phyloP scores from a whole-genome alignment of 64 coral and sea anemone species.

The Platygyra sinensis region DNA sequence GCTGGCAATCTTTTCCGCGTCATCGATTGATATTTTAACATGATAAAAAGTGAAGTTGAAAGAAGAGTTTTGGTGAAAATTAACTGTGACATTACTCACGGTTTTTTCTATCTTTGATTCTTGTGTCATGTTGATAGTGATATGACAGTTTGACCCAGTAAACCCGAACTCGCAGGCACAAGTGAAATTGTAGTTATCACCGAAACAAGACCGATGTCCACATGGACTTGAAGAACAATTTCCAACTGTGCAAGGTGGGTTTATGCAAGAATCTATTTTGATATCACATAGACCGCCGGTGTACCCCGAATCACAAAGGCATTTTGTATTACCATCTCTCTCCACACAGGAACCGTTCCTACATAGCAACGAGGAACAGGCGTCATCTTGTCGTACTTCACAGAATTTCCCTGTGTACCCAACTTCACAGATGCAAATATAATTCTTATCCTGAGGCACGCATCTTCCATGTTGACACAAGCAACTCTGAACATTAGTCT shows the following conservation, averaged over 20 bases:
- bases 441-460: not conserved
- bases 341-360: not conserved
- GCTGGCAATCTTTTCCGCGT: not conserved
- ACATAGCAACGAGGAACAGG: not conserved
- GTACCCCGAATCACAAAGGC: not conserved
- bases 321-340: not conserved
- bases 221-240: not conserved
- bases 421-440: slow-evolving; percentile 30
- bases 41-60: not conserved
- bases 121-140: not conserved
- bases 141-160: not conserved
- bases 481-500: slow-evolving; percentile 31
- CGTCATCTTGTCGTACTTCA: not conserved
- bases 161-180: not conserved
- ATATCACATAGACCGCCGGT: not conserved
- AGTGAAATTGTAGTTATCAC: not conserved
- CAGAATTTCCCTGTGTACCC: slow-evolving; percentile 36
- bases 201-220: too few relatives aligned
- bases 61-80: not conserved
- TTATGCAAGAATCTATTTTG: not conserved
- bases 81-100: not conserved
- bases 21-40: not conserved
- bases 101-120: too few relatives aligned
- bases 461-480: slow-evolving; percentile 65
- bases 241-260: not conserved